phyloP scores from a whole-genome alignment of 2,888 invertebrate genomes.

The Girardia tigrina region DNA sequence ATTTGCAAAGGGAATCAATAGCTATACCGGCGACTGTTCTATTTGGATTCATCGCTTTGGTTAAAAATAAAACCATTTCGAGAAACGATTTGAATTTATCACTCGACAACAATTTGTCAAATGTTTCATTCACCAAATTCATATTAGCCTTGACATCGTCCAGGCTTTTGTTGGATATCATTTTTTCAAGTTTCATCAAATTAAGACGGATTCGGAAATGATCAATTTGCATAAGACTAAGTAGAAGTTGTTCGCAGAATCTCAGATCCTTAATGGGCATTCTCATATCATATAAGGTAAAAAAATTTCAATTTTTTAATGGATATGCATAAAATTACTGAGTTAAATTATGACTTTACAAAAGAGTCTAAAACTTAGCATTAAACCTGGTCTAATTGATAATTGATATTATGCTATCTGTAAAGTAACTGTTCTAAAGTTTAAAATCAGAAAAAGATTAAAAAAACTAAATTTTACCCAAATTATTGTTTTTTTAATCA shows the following conservation, averaged over 20 bases:
- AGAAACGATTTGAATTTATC: not conserved
- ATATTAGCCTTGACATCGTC: not conserved
- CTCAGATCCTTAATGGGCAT: too few species aligned
- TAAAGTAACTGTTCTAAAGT: too few species aligned
- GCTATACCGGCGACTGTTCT: not conserved
- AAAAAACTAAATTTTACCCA: too few species aligned
- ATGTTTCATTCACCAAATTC: not conserved
- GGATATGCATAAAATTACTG: too few species aligned
- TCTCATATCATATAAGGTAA: too few species aligned
- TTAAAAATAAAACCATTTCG: not conserved
- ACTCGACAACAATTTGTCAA: slow-evolving; percentile 1
- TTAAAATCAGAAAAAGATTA: too few species aligned
- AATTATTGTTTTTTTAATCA: too few species aligned
- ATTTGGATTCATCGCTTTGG: not conserved
- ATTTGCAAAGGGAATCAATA: not conserved
- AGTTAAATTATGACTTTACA: too few species aligned
- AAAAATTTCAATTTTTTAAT: too few species aligned
- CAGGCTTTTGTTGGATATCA: not conserved
- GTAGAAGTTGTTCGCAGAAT: not conserved
- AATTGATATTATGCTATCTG: too few species aligned
- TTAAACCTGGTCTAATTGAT: too few species aligned
- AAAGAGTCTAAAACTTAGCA: too few species aligned
- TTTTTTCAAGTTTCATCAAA: not conserved
- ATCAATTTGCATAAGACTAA: not conserved
- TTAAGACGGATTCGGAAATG: not conserved